These are phyloP conservation scores for Gulo gulo DNA, from an alignment of 2,113 vertebrate species.

Conservation along the genomic window DNA sequence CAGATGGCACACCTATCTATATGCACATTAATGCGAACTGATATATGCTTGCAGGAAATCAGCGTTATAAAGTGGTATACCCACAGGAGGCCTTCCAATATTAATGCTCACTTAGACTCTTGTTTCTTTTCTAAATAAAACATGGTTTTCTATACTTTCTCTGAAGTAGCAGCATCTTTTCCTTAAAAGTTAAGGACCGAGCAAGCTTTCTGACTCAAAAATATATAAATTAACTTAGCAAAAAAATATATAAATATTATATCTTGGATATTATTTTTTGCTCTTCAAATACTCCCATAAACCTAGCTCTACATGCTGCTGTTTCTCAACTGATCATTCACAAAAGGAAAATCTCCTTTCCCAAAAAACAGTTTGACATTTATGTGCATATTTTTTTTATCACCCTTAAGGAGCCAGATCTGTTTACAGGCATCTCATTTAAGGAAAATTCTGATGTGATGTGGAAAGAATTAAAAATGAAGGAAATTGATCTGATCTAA, in stretches of 20 bases:
- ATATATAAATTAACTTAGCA: not conserved
- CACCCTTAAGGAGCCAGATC: constrained; percentile 45
- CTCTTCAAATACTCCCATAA: not conserved
- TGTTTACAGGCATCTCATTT: constrained; percentile 53
- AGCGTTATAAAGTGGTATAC: not conserved
- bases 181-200: not conserved
- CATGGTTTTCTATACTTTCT: not conserved
- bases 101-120: constrained; percentile 18
- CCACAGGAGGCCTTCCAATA: not conserved
- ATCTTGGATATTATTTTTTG: not conserved
- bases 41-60: constrained; percentile 40
- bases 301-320: not conserved
- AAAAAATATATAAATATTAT: not conserved
- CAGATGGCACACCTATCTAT: constrained; percentile 52
- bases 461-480: constrained; percentile 65
- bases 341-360: constrained; percentile 7
- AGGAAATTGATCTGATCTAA: constrained; percentile 51
- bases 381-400: constrained; percentile 47
- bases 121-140: constrained; percentile 39
- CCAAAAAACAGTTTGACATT: constrained; percentile 56
- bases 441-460: constrained; percentile 27
- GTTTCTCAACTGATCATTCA: constrained; percentile 23
- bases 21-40: constrained; percentile 15
- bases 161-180: not conserved
- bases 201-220: not conserved